Conservation (phyloP, 2,888 invertebrate species). For the Antheraea yamamai region DNA sequence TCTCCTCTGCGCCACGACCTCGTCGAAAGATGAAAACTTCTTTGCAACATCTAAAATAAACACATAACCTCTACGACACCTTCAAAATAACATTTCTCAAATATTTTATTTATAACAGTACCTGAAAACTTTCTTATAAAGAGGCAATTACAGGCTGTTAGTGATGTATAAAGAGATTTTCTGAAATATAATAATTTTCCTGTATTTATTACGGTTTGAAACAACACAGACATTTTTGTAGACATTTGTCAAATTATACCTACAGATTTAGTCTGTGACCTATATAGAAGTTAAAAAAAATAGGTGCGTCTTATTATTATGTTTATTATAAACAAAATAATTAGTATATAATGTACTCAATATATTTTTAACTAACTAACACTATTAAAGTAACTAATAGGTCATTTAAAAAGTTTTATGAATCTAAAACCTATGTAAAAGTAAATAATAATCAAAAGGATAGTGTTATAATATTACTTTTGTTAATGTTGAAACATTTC, state of each 20-base stretch:
- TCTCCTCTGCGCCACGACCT: conserved; percentile 82
- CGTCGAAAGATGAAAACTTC: conserved; percentile 78
- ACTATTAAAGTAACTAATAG: neutral
- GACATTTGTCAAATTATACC: conserved; percentile 20
- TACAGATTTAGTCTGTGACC: no score
- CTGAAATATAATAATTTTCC: conserved; percentile 56
- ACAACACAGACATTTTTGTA: conserved; percentile 68
- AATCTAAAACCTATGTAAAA: neutral
- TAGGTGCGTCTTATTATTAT: neutral
- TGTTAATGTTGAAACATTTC: neutral
- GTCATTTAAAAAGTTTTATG: neutral
- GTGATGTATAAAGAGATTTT: conserved; percentile 49
- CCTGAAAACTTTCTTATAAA: conserved; percentile 61
- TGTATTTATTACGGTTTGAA: conserved; percentile 59
- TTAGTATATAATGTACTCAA: no score
- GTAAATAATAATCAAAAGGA: neutral
- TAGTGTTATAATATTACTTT: neutral
- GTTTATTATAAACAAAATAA: neutral
- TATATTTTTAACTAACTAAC: no score
- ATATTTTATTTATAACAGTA: conserved; percentile 33
- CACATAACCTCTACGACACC: conserved; percentile 65
- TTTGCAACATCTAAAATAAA: conserved; percentile 59
- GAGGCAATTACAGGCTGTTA: conserved; percentile 54
- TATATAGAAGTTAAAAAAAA: no score
- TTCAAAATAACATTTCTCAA: conserved; percentile 35